These are phyloP conservation scores for Lethrus apterus DNA, from an alignment of 1,140 invertebrate species.

Conservation along the genomic window DNA sequence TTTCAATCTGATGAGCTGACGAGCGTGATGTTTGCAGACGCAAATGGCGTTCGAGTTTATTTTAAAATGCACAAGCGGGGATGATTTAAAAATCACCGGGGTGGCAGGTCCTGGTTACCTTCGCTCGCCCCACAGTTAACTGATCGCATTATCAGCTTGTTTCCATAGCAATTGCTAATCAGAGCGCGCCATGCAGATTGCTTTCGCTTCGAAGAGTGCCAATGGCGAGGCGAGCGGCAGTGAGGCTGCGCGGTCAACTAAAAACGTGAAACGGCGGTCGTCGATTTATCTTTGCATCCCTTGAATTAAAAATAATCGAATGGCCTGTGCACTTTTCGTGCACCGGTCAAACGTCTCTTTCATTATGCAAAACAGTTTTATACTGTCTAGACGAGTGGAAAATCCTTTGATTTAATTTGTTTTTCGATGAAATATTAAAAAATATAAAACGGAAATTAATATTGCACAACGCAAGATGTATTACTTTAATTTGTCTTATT, in stretches of 20 bases:
- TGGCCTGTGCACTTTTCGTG: slow-evolving; percentile 9
- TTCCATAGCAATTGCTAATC: slow-evolving; percentile 56
- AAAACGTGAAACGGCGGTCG: not conserved
- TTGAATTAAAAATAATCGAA: slow-evolving; percentile 5
- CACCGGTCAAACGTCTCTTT: slow-evolving; percentile 13
- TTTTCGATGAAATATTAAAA: too few species aligned
- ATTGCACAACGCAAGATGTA: too few species aligned
- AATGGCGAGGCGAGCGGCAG: slow-evolving; percentile 27
- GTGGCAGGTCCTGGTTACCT: slow-evolving; percentile 6
- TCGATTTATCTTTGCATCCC: not conserved
- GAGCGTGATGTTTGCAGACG: slow-evolving; percentile 25
- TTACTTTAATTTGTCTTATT: too few species aligned
- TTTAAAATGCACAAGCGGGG: slow-evolving; percentile 27
- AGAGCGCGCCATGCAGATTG: slow-evolving; percentile 40
- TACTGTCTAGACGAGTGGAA: too few species aligned
- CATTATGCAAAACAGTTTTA: slow-evolving; percentile 17
- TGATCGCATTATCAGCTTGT: slow-evolving; percentile 53
- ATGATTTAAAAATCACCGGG: slow-evolving; percentile 20
- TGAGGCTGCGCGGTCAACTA: slow-evolving; percentile 22
- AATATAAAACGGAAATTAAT: too few species aligned
- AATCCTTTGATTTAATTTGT: too few species aligned
- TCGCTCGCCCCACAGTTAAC: slow-evolving; percentile 27
- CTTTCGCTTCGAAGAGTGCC: slow-evolving; percentile 39
- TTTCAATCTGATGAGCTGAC: slow-evolving; percentile 29
- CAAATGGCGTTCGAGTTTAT: slow-evolving; percentile 25